A percentile compares a stretch with the other conserved stretches of the same genome.
Conservation (phyloP, 2,888 invertebrate genomes). For the Spatulosminthurus flaviceps region DNA sequence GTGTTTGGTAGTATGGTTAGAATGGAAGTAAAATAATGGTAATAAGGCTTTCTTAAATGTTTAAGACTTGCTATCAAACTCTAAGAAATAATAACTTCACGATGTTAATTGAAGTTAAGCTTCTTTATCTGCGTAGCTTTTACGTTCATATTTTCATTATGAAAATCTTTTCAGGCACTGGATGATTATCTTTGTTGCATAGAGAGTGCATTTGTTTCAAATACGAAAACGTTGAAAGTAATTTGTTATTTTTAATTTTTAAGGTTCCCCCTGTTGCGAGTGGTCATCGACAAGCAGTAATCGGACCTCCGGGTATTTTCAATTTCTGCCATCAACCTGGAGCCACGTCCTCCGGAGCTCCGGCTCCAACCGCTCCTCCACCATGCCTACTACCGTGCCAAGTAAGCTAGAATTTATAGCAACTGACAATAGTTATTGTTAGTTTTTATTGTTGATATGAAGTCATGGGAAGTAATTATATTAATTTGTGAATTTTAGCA, state of each 20-base stretch:
- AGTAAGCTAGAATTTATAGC: constrained; percentile 33
- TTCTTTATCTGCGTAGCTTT: too few species aligned
- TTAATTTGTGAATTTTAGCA: constrained; percentile 39
- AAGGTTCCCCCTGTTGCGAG: constrained; percentile 54
- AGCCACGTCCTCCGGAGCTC: constrained; percentile 45
- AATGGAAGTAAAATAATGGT: too few species aligned
- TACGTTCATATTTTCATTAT: too few species aligned
- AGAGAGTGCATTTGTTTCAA: too few species aligned
- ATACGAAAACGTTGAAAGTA: neutral
- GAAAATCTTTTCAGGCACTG: too few species aligned
- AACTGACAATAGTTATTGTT: neutral
- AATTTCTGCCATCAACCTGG: constrained; percentile 53
- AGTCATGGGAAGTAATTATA: neutral
- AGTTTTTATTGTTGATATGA: neutral
- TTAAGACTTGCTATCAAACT: too few species aligned
- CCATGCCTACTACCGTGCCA: constrained; percentile 54
- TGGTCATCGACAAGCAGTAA: constrained; percentile 48
- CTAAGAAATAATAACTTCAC: too few species aligned
- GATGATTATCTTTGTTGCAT: too few species aligned
- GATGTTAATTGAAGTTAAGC: too few species aligned
- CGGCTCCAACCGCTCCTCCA: constrained; percentile 47
- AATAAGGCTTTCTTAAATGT: too few species aligned
- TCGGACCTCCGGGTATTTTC: constrained; percentile 51
- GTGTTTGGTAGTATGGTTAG: too few species aligned
- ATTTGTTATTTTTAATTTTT: neutral